Evolutionary conservation across 2,797 vertebrate species (phyloP).

Genomic region (Xenopus petersii): DNA sequence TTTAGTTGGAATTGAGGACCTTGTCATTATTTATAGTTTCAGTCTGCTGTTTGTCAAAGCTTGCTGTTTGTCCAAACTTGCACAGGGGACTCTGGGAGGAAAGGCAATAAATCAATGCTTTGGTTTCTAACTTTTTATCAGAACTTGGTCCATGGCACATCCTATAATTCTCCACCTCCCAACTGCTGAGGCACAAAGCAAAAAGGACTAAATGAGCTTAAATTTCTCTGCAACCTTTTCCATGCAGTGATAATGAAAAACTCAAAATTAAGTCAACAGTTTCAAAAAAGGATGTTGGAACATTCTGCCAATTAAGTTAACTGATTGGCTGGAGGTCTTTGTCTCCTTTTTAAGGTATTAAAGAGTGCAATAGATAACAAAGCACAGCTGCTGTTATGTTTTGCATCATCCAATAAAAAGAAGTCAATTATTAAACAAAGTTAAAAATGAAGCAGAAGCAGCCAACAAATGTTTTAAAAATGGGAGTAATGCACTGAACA

Average conservation of each 20-base stretch:
- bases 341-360: slow-evolving; percentile 50
- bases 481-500: slow-evolving; percentile 32
- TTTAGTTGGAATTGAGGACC: background rate
- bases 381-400: slow-evolving; percentile 44
- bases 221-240: slow-evolving; percentile 8
- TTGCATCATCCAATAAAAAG: slow-evolving; percentile 40
- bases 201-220: slow-evolving; percentile 5
- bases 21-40: background rate
- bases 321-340: slow-evolving; percentile 40
- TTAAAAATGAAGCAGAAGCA: slow-evolving; percentile 23
- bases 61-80: background rate
- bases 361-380: slow-evolving; percentile 41
- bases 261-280: slow-evolving; percentile 18
- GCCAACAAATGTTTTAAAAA: slow-evolving; percentile 46
- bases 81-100: background rate
- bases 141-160: background rate
- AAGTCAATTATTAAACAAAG: slow-evolving; percentile 49
- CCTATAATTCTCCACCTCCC: background rate
- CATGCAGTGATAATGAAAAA: slow-evolving; percentile 27
- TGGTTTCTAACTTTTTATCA: background rate
- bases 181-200: slow-evolving; percentile 5
- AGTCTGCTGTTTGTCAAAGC: background rate
- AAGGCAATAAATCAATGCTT: slow-evolving; percentile 3
- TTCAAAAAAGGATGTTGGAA: slow-evolving; percentile 22
- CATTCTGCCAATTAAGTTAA: slow-evolving; percentile 38